Percentiles rank a stretch among this genome's conserved stretches.
Conservation (phyloP, 2,113 vertebrate genomes). For the Penelope pileata region DNA sequence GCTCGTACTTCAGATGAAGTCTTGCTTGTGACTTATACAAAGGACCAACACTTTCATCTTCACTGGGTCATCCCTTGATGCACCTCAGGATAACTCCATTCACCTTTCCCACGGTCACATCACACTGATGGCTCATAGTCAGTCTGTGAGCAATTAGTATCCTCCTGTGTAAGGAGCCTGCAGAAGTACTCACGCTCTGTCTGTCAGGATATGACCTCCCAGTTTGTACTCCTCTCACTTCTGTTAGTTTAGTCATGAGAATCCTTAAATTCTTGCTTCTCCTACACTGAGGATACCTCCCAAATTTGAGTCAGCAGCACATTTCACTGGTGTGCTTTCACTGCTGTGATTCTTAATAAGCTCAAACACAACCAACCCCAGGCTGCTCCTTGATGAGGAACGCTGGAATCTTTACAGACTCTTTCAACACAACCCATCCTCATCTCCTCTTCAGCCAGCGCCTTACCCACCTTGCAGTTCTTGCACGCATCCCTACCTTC, state of each 20-base stretch:
- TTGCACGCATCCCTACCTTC: not conserved
- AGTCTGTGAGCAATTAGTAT: not conserved
- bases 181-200: not conserved
- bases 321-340: not conserved
- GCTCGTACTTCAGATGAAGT: not conserved
- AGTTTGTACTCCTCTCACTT: not conserved
- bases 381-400: not conserved
- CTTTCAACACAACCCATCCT: not conserved
- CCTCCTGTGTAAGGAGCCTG: not conserved
- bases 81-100: not conserved
- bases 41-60: not conserved
- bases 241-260: not conserved
- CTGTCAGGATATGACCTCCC: not conserved
- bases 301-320: not conserved
- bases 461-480: not conserved
- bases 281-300: not conserved
- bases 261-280: not conserved
- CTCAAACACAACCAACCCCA: not conserved
- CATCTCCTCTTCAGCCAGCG: not conserved
- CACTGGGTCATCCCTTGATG: not conserved
- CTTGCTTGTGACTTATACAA: not conserved
- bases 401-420: not conserved
- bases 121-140: not conserved
- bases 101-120: not conserved
- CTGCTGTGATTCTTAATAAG: not conserved